Evolutionary conservation across 2,888 invertebrate genomes (phyloP).

Genomic region (Philereme transversata): DNA sequence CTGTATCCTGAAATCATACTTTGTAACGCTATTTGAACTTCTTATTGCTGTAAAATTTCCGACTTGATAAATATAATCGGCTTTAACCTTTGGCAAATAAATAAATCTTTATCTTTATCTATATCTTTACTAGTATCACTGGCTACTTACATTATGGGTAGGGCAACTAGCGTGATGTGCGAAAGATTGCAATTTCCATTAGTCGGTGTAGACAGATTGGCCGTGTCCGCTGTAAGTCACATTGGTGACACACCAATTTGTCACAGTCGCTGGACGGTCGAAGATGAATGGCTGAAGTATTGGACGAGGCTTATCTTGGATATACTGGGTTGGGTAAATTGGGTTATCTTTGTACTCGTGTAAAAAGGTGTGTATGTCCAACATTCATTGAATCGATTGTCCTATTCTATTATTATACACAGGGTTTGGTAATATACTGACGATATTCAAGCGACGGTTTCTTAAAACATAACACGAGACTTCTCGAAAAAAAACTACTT

Average conservation of each 20-base stretch:
- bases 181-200: constrained; percentile 37
- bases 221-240: constrained; percentile 35
- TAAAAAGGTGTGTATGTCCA: neutral
- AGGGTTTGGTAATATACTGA: too few species aligned
- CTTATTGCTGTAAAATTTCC: too few species aligned
- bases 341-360: constrained; percentile 9
- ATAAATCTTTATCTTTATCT: too few species aligned
- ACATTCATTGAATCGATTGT: too few species aligned
- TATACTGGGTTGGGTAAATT: constrained; percentile 15
- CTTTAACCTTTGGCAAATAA: too few species aligned
- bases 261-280: constrained; percentile 25
- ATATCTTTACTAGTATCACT: neutral
- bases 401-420: too few species aligned
- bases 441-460: too few species aligned
- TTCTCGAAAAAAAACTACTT: too few species aligned
- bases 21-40: too few species aligned
- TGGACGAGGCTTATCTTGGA: constrained; percentile 12
- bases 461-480: too few species aligned
- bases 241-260: constrained; percentile 38
- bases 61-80: too few species aligned
- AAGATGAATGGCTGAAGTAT: constrained; percentile 11
- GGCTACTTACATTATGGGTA: neutral
- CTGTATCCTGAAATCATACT: too few species aligned
- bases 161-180: constrained; percentile 14
- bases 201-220: constrained; percentile 34